Base-by-base conservation (phyloP, 2,113 vertebrate genomes). In the Haemorhous mexicanus region DNA sequence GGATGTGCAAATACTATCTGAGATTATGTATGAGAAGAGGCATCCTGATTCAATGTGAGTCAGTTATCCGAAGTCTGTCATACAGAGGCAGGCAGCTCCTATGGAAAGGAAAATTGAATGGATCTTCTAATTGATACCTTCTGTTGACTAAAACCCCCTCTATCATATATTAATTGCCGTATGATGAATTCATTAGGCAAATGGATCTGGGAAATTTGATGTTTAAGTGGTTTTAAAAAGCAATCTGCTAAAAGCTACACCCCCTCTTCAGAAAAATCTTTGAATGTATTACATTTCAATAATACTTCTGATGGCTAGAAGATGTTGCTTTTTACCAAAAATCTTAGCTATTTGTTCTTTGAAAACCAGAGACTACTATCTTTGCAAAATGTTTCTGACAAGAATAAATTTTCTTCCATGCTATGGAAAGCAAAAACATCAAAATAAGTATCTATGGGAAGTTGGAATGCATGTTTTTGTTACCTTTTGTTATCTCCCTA, bases 101-200 rank as follows among this genome's bases (percentile, higher is more conserved):
- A 11, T 56, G 49, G 74, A 67, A 92, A 37, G 20, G 53, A 47
- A 84, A 50, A 58, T 69, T 22, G 23, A 95, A 58, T n/a, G 4
- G 7, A 15, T 76, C 66, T 79, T 82, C 46, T 87, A 68, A 79
- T 32, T 87, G 70, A 53, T 89, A 43, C 62, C 32, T 96, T 91
- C 84, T 85, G 87, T 82, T 93, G 41, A 46, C 37, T 73, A 55
- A 89, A 89, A 67, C 5, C 2, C 16, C 59, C 52, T 90, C 27
- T 76, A 19, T 53, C 27, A 16, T 82, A 15, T 68, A 67, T 91
- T 85, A 87, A 76, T 91, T 87, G 43, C 58, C 89, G 5, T 68
- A 58, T 74, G 84, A 77, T 83, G 43, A 87, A 53, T 91, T 91
- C 70, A 90, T 95, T 93, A 94, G 37, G 67, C 69, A 94, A 87